Percentiles rank a stretch among this genome's conserved stretches.
These are phyloP conservation scores for Esox niger DNA, from an alignment of 2,113 vertebrate genomes.

Conservation along the genomic window DNA sequence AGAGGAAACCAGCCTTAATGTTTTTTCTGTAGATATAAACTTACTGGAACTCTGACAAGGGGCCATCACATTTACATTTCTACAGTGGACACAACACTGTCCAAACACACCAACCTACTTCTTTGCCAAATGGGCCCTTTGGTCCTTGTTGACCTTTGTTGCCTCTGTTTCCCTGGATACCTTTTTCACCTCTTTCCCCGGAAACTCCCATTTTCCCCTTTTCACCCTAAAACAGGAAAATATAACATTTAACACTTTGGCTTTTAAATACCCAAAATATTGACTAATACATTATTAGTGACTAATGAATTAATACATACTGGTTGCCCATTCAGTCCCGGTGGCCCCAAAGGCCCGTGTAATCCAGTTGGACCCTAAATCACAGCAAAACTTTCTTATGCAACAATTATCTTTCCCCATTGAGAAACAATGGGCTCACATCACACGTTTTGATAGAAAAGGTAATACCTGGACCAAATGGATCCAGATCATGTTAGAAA, in stretches of 20 bases:
- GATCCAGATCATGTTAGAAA: neutral
- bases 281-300: neutral
- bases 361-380: constrained; percentile 64
- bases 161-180: constrained; percentile 56
- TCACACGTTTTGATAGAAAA: neutral
- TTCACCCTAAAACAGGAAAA: constrained; percentile 55
- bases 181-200: constrained; percentile 60
- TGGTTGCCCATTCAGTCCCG: constrained; percentile 53
- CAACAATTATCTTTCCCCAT: neutral
- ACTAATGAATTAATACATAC: constrained; percentile 55
- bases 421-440: neutral
- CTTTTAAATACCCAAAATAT: neutral
- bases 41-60: neutral
- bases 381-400: constrained; percentile 19
- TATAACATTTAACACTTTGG: neutral
- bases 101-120: constrained; percentile 34
- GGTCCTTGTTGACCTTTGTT: constrained; percentile 52
- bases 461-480: neutral
- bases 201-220: constrained; percentile 54
- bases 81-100: neutral
- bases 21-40: neutral
- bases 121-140: constrained; percentile 58
- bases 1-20: neutral
- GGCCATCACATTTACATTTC: neutral
- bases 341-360: constrained; percentile 49